These are phyloP conservation scores for Mythimna pallens DNA, from an alignment of 2,888 invertebrate species.

Conservation along the genomic window DNA sequence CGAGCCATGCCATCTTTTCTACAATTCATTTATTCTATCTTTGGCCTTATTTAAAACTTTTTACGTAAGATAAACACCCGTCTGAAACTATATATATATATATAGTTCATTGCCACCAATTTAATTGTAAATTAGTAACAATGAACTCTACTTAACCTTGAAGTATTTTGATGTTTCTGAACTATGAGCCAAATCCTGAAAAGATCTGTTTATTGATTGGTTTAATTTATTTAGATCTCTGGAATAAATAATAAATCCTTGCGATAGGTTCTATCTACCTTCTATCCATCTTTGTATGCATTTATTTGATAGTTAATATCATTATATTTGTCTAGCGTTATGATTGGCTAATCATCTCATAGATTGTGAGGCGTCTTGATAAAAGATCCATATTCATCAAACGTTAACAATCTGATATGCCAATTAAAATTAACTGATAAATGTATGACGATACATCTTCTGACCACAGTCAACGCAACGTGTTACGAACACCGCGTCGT, in stretches of 20 bases:
- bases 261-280: background rate
- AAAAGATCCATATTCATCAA: constrained; percentile 7
- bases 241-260: background rate
- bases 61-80: background rate
- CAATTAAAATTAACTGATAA: constrained; percentile 8
- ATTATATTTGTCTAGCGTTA: background rate
- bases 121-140: background rate
- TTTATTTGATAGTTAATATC: background rate
- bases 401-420: constrained; percentile 4
- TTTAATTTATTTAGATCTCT: background rate
- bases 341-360: background rate
- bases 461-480: background rate
- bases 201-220: background rate
- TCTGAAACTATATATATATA: no score
- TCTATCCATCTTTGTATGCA: background rate
- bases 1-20: background rate
- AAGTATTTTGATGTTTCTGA: background rate
- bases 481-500: background rate
- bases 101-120: background rate
- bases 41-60: background rate
- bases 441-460: background rate
- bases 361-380: background rate
- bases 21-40: background rate
- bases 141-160: background rate
- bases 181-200: no score